Conservation (phyloP, 2,113 vertebrate genomes). For the Petromus typicus region DNA sequence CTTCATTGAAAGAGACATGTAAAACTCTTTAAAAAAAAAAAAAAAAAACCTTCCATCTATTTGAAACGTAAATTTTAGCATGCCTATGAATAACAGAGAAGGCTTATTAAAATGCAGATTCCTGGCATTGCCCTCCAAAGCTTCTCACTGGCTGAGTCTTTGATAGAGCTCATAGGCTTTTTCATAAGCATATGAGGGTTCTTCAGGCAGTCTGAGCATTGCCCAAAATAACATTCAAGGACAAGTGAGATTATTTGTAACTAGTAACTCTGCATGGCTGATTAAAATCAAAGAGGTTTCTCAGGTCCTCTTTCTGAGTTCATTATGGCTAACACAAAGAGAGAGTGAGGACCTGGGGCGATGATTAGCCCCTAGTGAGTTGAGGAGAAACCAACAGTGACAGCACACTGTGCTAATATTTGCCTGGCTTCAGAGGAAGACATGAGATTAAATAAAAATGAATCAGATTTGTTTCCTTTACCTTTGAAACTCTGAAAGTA, state of each 20-base stretch:
- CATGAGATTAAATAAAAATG: background rate
- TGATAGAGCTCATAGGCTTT: background rate
- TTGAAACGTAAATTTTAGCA: background rate
- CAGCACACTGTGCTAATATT: background rate
- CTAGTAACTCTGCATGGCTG: constrained; percentile 21
- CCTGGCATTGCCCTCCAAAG: background rate
- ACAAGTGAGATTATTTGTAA: constrained; percentile 46
- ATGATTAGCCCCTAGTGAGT: constrained; percentile 64
- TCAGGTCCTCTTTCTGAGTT: constrained; percentile 45
- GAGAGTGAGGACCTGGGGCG: background rate
- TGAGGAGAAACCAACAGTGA: background rate
- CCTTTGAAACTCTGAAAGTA: constrained; percentile 1
- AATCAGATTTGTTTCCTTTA: background rate
- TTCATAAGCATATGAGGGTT: background rate
- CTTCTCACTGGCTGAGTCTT: background rate
- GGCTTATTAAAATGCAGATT: background rate
- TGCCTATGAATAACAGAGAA: constrained; percentile 1
- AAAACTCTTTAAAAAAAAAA: background rate
- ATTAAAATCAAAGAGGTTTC: constrained; percentile 64
- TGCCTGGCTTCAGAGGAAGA: background rate
- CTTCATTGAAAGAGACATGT: constrained; percentile 42
- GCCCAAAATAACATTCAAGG: background rate
- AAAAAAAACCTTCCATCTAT: background rate
- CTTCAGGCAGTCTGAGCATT: background rate
- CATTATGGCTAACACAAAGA: constrained; percentile 59